Evolutionary conservation across 2,797 vertebrate species (phyloP), one percentile per base, ranked within the genome.

Genomic region (Limosa lapponica): DNA sequence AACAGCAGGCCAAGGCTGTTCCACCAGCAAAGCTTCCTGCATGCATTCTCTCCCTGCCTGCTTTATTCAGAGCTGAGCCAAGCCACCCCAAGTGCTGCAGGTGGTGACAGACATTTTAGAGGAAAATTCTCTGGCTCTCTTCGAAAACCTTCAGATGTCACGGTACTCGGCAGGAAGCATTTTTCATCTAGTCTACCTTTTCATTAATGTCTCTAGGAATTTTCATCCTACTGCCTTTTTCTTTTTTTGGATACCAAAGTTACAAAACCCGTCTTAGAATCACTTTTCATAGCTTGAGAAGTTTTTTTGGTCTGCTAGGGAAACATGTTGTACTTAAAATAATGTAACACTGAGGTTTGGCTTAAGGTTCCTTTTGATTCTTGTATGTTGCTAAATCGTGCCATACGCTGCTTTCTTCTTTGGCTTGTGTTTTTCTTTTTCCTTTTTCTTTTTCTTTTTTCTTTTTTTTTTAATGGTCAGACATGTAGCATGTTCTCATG

Each of bases 81-180:
- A 96, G 30, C 52, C 28, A 80, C 61, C 52, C 34, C 74, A 77
- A 93, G 43, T 86, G 82, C 93, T 89, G 65, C 94, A 97, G 94
- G 96, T 96, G 95, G 82, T 92, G 91, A 95, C 94, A 96, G 96
- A 89, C 17, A 4, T 91, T 89, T 95, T 36, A 87, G 93, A 93
- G 91, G 85, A 91, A 96, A 96, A 74, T 66, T 90, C 39, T 86
- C 43, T 91, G 65, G 23, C 54, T 89, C 52, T 77, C 51, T 79
- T 80, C 5, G 6, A 72, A 96, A 93, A 57, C 18, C 32, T 61
- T 82, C 27, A 54, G 82, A 85, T 4, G 19, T 95, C 95, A 93
- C 13, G 3, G n/a, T 62, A 36, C 59, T 82, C 4, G 4, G 34
- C 90, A 89, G 77, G 92, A 95, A 84, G 77, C 2, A 13, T 70